These are phyloP conservation scores for Drosophila anomalata DNA, from an alignment of 2,888 invertebrate species.

Conservation along the genomic window DNA sequence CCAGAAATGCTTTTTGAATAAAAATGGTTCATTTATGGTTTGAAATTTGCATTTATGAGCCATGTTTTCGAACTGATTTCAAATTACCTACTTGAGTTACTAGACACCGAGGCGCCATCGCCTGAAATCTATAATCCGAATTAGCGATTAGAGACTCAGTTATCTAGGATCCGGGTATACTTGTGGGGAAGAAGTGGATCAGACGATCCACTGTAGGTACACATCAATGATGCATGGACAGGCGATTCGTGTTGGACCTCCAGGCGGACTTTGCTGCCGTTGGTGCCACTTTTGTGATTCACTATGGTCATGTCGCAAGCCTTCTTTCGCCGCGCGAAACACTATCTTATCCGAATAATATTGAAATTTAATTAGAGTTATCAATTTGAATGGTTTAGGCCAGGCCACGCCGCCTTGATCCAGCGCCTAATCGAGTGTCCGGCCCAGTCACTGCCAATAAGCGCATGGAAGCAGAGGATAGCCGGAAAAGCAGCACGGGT, in stretches of 20 bases:
- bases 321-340: slow-evolving; percentile 11
- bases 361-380: slow-evolving; percentile 65
- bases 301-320: slow-evolving; percentile 23
- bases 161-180: not conserved
- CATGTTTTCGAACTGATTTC: not conserved
- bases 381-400: slow-evolving; percentile 47
- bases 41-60: not conserved
- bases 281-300: slow-evolving; percentile 33
- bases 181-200: not conserved
- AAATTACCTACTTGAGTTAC: not conserved
- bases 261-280: slow-evolving; percentile 27
- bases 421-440: slow-evolving; percentile 24
- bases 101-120: not conserved
- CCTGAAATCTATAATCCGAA: too few species aligned
- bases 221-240: slow-evolving; percentile 34
- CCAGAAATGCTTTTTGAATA: not conserved
- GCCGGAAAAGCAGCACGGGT: slow-evolving; percentile 25
- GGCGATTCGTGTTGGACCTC: slow-evolving; percentile 2
- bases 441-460: slow-evolving; percentile 59
- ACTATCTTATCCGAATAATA: slow-evolving; percentile 58
- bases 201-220: slow-evolving; percentile 20
- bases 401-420: slow-evolving; percentile 23
- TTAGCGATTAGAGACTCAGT: slow-evolving; percentile 10
- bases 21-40: not conserved
- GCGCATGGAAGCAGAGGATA: slow-evolving; percentile 53